These are phyloP conservation scores for Monoplex corrugatus DNA, from an alignment of 2,888 invertebrate species.

Conservation along the genomic window DNA sequence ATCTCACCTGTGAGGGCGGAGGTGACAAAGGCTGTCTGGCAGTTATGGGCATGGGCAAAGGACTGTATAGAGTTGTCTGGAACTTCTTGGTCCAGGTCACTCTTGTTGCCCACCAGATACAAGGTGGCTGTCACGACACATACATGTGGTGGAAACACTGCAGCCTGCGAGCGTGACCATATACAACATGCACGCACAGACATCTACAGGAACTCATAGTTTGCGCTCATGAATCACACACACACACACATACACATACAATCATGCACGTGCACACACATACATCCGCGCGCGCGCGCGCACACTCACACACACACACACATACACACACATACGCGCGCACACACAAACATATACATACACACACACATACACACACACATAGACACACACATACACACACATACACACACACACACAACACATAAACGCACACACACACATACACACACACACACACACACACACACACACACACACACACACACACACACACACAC, in stretches of 20 bases:
- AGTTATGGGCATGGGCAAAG: slow-evolving; percentile 63
- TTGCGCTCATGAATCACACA: no score
- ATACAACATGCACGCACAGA: neutral
- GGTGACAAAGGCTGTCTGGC: slow-evolving; percentile 62
- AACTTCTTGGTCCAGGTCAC: slow-evolving; percentile 60
- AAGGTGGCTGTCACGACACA: slow-evolving; percentile 58
- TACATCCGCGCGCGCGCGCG: no score
- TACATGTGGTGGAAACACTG: neutral
- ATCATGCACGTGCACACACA: no score
- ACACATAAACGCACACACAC: no score
- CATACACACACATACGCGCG: neutral
- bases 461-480: no score
- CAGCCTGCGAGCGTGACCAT: neutral
- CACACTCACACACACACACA: neutral
- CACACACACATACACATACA: no score
- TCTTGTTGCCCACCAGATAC: slow-evolving; percentile 69
- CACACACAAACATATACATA: neutral
- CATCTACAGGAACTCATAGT: no score
- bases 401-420: no score
- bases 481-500: neutral
- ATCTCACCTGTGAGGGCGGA: slow-evolving; percentile 67
- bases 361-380: no score
- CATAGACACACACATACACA: neutral
- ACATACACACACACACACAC: neutral
- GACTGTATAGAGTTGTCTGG: slow-evolving; percentile 55